These are phyloP conservation scores for Corvus hawaiiensis DNA, from an alignment of 2,113 vertebrate genomes.

Conservation along the genomic window DNA sequence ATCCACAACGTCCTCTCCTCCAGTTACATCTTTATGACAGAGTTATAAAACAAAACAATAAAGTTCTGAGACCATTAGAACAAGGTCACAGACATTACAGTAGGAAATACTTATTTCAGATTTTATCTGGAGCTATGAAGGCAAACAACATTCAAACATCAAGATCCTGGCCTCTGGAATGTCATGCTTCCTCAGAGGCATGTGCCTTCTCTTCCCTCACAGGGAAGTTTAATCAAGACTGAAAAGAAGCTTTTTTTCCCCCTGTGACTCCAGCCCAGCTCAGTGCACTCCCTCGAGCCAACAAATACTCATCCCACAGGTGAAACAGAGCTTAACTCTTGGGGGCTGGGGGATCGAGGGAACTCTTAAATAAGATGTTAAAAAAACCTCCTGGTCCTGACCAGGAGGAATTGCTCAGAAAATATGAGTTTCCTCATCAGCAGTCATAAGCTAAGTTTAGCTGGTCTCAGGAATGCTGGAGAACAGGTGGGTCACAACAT, in stretches of 20 bases:
- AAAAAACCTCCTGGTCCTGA: not conserved
- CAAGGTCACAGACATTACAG: not conserved
- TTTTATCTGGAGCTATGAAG: not conserved
- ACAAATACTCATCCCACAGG: not conserved
- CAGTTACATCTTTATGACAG: not conserved
- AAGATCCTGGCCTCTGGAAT: not conserved
- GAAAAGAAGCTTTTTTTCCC: not conserved
- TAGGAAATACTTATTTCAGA: not conserved
- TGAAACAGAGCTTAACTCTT: not conserved
- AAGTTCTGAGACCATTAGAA: not conserved
- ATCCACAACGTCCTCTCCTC: not conserved
- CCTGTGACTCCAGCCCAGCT: not conserved
- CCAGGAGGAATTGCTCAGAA: not conserved
- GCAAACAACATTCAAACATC: not conserved
- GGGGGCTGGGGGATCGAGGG: not conserved
- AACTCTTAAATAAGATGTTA: not conserved
- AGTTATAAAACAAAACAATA: not conserved
- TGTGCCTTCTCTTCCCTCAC: not conserved
- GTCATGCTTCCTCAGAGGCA: not conserved
- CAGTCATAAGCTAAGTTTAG: not conserved
- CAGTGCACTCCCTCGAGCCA: not conserved
- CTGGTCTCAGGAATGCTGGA: not conserved
- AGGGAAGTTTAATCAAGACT: not conserved
- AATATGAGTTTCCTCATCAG: not conserved
- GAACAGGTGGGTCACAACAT: not conserved